These are phyloP conservation scores for Capitella teleta DNA, from an alignment of 1,140 invertebrate species.

Conservation along the genomic window DNA sequence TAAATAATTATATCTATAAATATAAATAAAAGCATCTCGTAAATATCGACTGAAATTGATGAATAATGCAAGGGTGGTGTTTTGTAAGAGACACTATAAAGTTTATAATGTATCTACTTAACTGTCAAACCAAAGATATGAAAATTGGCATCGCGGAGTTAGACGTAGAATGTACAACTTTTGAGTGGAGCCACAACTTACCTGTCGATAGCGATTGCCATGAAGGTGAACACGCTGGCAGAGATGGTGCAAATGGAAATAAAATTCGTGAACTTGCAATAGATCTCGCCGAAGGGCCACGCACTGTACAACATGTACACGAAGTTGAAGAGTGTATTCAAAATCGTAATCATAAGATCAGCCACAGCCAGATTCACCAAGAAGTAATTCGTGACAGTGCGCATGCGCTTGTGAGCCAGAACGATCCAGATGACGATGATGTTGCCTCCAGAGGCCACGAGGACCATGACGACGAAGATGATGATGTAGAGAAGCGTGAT, in stretches of 20 bases:
- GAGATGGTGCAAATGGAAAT: constrained; percentile 77
- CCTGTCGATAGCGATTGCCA: constrained; percentile 92
- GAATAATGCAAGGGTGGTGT: too few relatives aligned
- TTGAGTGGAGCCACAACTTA: too few relatives aligned
- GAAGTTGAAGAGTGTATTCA: constrained; percentile 90
- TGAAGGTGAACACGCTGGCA: constrained; percentile 80
- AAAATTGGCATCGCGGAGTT: too few relatives aligned
- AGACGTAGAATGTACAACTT: too few relatives aligned
- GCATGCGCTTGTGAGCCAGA: constrained; percentile 70
- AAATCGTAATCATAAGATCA: constrained; percentile 77
- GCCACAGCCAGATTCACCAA: constrained; percentile 86
- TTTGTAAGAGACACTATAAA: too few relatives aligned
- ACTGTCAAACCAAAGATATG: too few relatives aligned
- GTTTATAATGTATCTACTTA: too few relatives aligned
- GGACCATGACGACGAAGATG: constrained; percentile 74
- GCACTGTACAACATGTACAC: constrained; percentile 65
- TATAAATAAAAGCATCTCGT: too few relatives aligned
- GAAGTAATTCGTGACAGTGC: constrained; percentile 92
- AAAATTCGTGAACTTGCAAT: constrained; percentile 80
- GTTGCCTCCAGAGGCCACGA: constrained; percentile 83
- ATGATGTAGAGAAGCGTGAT: constrained; percentile 24
- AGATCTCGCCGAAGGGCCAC: constrained; percentile 75
- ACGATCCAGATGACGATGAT: constrained; percentile 93
- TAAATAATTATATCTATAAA: too few relatives aligned
- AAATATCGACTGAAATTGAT: too few relatives aligned